phyloP scores from a whole-genome alignment of 2,888 invertebrate genomes.

The Plagodis dolabraria region DNA sequence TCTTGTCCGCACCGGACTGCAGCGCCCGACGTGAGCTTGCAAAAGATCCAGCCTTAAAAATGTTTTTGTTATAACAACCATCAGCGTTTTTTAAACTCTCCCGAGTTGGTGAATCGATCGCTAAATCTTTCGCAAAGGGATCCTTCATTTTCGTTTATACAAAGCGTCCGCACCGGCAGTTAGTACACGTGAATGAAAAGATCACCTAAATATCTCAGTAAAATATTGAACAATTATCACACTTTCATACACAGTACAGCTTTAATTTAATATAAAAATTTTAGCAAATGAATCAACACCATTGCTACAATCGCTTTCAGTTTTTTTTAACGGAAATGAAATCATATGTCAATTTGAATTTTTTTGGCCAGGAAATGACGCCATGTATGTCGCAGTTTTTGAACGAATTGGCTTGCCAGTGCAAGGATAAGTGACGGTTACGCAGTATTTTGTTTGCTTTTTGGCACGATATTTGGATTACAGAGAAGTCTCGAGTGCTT shows the following conservation, averaged over 20 bases:
- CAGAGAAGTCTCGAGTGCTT: too few relatives aligned
- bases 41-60: conserved; percentile 77
- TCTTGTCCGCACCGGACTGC: conserved; percentile 87
- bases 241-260: conserved; percentile 48
- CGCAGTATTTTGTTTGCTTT: too few relatives aligned
- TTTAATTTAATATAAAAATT: too few relatives aligned
- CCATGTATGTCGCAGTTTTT: background rate
- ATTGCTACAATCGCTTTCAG: too few relatives aligned
- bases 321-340: conserved; percentile 41
- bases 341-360: too few relatives aligned
- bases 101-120: conserved; percentile 74
- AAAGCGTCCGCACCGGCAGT: background rate
- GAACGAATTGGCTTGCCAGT: background rate
- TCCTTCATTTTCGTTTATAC: conserved; percentile 64
- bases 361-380: too few relatives aligned
- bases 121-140: conserved; percentile 71
- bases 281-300: too few relatives aligned
- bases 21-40: conserved; percentile 87
- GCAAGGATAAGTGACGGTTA: too few relatives aligned
- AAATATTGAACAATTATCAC: conserved; percentile 21
- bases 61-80: conserved; percentile 73
- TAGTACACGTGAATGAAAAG: conserved; percentile 3
- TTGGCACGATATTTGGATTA: too few relatives aligned
- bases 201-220: conserved; percentile 19
- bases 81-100: conserved; percentile 74